Evolutionary conservation across 2,888 invertebrate species (phyloP).

Genomic region (Muschampia staudingeri): DNA sequence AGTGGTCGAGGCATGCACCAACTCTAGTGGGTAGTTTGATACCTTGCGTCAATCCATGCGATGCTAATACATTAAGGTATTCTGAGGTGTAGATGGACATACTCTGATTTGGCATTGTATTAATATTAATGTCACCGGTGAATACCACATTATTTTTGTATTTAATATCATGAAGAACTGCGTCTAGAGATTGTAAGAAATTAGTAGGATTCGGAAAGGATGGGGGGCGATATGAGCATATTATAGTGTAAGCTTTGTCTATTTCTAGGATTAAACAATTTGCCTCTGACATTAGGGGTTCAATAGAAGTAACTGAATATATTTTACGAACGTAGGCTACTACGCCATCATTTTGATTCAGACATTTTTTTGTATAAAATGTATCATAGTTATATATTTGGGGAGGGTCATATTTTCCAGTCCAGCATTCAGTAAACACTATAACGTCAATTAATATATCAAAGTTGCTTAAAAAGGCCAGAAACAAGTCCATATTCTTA

Average conservation of each 20-base stretch:
- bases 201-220: neutral
- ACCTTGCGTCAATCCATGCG: neutral
- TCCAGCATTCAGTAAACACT: slow-evolving; percentile 54
- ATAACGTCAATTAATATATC: slow-evolving; percentile 33
- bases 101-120: neutral
- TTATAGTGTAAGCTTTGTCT: neutral
- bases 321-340: neutral
- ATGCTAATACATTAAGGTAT: neutral
- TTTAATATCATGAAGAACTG: neutral
- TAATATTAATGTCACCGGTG: neutral
- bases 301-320: neutral
- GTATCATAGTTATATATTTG: slow-evolving; percentile 38
- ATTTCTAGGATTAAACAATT: slow-evolving; percentile 2
- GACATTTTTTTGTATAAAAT: slow-evolving; percentile 31
- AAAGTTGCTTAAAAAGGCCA: slow-evolving; percentile 29
- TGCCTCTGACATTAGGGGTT: neutral
- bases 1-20: neutral
- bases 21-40: neutral
- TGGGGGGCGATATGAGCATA: neutral
- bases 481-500: slow-evolving; percentile 41
- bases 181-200: neutral
- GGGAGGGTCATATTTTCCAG: slow-evolving; percentile 26
- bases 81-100: neutral
- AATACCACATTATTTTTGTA: neutral
- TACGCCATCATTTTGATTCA: slow-evolving; percentile 42